Evolutionary conservation across 2,888 invertebrate genomes (phyloP).

Genomic region (Calliopum simillimum): DNA sequence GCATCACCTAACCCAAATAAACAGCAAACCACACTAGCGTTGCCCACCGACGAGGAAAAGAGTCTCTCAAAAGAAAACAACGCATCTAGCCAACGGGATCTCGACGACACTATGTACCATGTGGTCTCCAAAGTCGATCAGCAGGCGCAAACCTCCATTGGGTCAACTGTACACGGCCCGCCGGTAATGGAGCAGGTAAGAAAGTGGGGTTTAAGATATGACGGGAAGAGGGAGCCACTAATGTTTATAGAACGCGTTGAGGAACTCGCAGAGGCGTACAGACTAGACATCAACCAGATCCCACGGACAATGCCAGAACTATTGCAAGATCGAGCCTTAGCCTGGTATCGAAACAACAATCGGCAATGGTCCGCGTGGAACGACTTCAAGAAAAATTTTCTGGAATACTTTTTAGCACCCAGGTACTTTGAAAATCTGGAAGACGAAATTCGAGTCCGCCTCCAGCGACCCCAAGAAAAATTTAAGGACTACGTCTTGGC

Average conservation of each 20-base stretch:
- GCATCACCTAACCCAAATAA: not conserved
- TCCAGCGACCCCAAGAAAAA: not conserved
- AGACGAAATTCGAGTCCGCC: constrained; percentile 12
- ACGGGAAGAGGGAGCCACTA: not conserved
- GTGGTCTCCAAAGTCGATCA: not conserved
- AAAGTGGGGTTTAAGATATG: not conserved
- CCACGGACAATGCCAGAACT: not conserved
- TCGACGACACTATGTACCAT: not conserved
- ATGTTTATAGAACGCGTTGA: not conserved
- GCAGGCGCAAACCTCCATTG: not conserved
- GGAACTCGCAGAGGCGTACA: not conserved
- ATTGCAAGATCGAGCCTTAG: not conserved
- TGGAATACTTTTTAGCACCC: not conserved
- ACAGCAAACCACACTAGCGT: not conserved
- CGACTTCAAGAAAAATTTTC: not conserved
- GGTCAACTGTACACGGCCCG: not conserved
- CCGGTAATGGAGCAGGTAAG: not conserved
- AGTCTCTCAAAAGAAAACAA: too few relatives aligned
- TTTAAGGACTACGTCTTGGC: constrained; percentile 13
- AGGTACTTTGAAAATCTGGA: constrained; percentile 24
- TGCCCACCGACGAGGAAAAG: not conserved
- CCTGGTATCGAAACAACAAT: not conserved
- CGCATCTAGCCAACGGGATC: too few relatives aligned
- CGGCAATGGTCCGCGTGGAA: not conserved
- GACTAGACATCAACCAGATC: not conserved